Conservation (phyloP, 2,888 invertebrate genomes). For the Germaria angustata region DNA sequence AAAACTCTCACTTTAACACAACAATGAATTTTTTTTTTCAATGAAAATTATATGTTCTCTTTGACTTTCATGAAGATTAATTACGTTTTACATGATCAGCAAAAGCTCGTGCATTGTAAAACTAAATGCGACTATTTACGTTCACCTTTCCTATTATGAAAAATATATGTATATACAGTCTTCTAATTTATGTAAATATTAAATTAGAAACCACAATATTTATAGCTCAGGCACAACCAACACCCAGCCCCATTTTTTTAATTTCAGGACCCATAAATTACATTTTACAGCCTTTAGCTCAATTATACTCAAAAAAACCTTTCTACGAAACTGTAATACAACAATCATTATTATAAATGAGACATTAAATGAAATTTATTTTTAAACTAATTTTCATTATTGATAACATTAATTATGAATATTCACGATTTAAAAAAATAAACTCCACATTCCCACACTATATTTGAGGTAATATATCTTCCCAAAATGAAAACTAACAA, state of each 20-base stretch:
- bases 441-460: slow-evolving; percentile 62
- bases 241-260: not conserved
- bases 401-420: slow-evolving; percentile 50
- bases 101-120: no score
- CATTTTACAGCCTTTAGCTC: not conserved
- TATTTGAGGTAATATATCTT: slow-evolving; percentile 49
- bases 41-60: no score
- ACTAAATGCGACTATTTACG: no score
- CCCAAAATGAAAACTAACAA: slow-evolving; percentile 45
- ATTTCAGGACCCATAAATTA: slow-evolving; percentile 17
- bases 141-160: no score
- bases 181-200: no score
- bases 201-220: not conserved
- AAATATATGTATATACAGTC: no score
- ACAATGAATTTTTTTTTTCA: no score
- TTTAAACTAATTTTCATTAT: slow-evolving; percentile 58
- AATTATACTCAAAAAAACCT: slow-evolving; percentile 3
- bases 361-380: slow-evolving; percentile 61
- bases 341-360: slow-evolving; percentile 46
- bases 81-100: no score
- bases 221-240: not conserved
- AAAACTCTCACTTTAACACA: no score
- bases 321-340: not conserved
- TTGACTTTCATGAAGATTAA: no score
- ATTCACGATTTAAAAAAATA: slow-evolving; percentile 15